These are phyloP conservation scores for Herminia tarsipennalis DNA, from an alignment of 2,888 invertebrate genomes.

Conservation along the genomic window DNA sequence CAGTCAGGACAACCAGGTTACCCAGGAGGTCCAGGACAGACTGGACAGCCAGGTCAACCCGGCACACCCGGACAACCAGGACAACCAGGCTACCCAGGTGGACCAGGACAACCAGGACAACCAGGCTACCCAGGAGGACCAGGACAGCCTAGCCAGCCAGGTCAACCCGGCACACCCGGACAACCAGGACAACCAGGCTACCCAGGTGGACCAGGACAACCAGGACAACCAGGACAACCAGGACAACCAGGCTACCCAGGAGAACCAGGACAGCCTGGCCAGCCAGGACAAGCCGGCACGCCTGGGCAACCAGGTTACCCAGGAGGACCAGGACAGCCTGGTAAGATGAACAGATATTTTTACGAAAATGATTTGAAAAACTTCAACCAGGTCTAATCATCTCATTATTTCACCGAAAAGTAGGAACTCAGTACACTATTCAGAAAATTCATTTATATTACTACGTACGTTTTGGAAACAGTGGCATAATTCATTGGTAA, in stretches of 20 bases:
- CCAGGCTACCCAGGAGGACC: conserved; percentile 52
- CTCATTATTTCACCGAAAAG: no score
- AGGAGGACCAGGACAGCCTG: no score
- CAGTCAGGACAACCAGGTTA: conserved; percentile 7
- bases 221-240: conserved; percentile 4
- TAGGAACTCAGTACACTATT: no score
- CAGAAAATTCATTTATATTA: no score
- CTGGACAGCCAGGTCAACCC: conserved; percentile 20
- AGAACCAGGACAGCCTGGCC: conserved; percentile 33
- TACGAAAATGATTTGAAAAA: no score
- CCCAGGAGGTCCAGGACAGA: conserved; percentile 46
- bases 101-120: conserved; percentile 57
- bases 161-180: conserved; percentile 43
- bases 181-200: conserved; percentile 42
- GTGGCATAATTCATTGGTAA: no score
- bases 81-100: conserved; percentile 28
- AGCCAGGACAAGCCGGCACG: no score
- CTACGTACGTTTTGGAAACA: no score
- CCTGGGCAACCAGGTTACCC: no score
- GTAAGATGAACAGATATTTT: no score
- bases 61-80: conserved; percentile 17
- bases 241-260: conserved; percentile 30
- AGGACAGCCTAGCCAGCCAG: conserved; percentile 34
- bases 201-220: conserved; percentile 28
- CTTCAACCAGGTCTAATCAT: no score